Conservation (phyloP, 2,113 vertebrate species). For the Ailurus styani region DNA sequence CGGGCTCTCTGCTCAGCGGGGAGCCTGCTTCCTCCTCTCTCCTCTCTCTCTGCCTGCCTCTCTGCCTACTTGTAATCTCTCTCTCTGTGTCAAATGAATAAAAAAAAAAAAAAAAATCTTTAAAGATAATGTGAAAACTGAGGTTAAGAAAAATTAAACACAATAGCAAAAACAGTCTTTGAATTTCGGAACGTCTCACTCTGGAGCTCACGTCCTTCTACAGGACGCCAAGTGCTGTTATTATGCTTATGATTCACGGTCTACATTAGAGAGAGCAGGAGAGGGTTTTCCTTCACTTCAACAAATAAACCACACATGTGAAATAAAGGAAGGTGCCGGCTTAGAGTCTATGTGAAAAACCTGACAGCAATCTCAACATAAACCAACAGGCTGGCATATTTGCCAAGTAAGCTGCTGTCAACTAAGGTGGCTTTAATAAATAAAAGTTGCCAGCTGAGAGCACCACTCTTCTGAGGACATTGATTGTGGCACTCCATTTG, state of each 20-base stretch:
- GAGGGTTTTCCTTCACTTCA: not conserved
- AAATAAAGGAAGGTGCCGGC: not conserved
- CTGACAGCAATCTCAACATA: not conserved
- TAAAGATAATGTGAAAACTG: not conserved
- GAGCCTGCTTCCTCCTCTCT: no score
- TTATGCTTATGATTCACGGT: not conserved
- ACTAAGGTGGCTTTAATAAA: slow-evolving; percentile 34
- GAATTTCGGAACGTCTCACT: not conserved
- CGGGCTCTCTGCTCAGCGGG: no score
- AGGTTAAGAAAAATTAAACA: not conserved
- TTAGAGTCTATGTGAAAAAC: not conserved
- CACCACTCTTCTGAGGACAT: not conserved
- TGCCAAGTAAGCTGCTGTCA: slow-evolving; percentile 28
- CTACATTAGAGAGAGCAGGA: not conserved
- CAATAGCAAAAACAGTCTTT: not conserved
- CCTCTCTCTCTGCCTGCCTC: no score
- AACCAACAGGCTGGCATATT: slow-evolving; percentile 1
- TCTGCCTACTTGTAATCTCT: no score
- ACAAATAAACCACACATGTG: not conserved
- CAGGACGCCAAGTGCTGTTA: not conserved
- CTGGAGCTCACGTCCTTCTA: not conserved
- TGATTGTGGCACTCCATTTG: not conserved
- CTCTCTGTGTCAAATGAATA: no score
- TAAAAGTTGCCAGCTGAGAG: not conserved
- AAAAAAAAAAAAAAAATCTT: no score